Conservation (phyloP, 2,113 vertebrate genomes). For the Oxyruncus cristatus region DNA sequence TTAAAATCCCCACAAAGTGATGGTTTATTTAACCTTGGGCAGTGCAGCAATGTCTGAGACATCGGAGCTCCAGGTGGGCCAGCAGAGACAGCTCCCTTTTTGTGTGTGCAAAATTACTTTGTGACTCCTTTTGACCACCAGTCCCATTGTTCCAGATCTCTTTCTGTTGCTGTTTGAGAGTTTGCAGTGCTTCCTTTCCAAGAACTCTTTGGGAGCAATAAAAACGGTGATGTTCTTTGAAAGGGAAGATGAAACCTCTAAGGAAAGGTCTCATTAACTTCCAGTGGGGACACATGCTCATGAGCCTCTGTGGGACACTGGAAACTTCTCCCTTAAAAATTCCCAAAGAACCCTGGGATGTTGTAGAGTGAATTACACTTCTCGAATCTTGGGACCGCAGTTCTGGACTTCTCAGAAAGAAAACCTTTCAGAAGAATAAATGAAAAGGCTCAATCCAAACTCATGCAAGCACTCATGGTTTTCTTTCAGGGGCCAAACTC, state of each 20-base stretch:
- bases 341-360: neutral
- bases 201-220: neutral
- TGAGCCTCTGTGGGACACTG: neutral
- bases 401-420: neutral
- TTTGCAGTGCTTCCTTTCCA: neutral
- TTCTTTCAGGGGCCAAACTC: neutral
- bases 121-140: neutral
- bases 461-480: fast-evolving
- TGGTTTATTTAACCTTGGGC: neutral
- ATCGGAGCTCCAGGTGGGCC: neutral
- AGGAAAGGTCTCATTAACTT: neutral
- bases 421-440: neutral
- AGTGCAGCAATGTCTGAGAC: neutral
- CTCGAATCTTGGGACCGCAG: neutral
- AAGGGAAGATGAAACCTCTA: neutral
- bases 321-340: neutral
- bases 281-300: neutral
- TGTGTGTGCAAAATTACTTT: neutral
- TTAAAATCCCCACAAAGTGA: neutral
- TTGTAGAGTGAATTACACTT: neutral
- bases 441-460: neutral
- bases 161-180: neutral
- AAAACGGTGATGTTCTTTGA: neutral
- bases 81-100: neutral
- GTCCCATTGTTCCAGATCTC: neutral